A percentile compares a stretch with the other conserved stretches of the same genome.
Conservation (phyloP, 2,113 vertebrate species). For the Apaloderma vittatum region DNA sequence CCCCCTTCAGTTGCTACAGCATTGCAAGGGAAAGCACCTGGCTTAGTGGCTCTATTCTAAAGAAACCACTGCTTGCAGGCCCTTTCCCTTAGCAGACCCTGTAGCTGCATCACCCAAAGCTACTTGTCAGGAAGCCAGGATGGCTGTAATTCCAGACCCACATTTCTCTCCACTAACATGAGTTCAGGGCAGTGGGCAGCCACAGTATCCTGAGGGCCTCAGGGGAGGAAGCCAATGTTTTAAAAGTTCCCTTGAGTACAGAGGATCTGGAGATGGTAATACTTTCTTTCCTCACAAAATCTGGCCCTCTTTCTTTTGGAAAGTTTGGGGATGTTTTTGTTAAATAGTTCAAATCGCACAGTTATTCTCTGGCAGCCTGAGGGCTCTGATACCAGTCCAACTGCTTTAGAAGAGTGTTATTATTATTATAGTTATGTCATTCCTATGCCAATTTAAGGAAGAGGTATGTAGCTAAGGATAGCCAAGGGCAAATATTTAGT, state of each 20-base stretch:
- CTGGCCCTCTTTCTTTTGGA: background rate
- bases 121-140: background rate
- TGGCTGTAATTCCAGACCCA: background rate
- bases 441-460: background rate
- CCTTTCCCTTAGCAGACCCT: background rate
- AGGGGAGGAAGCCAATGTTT: background rate
- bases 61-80: accelerated
- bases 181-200: background rate
- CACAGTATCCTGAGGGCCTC: background rate
- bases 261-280: background rate
- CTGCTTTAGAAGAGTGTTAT: background rate
- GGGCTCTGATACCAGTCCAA: background rate
- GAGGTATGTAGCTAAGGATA: background rate
- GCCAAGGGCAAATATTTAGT: background rate
- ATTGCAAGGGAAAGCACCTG: background rate
- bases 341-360: background rate
- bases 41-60: background rate
- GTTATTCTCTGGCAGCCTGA: background rate
- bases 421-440: constrained; percentile 3
- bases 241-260: background rate
- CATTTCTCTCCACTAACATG: accelerated
- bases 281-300: background rate
- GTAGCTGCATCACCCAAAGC: background rate
- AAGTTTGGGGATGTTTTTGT: background rate
- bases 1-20: background rate